These are phyloP conservation scores for Subanguina moxae DNA, from an alignment of 1,140 invertebrate genomes.

Conservation along the genomic window DNA sequence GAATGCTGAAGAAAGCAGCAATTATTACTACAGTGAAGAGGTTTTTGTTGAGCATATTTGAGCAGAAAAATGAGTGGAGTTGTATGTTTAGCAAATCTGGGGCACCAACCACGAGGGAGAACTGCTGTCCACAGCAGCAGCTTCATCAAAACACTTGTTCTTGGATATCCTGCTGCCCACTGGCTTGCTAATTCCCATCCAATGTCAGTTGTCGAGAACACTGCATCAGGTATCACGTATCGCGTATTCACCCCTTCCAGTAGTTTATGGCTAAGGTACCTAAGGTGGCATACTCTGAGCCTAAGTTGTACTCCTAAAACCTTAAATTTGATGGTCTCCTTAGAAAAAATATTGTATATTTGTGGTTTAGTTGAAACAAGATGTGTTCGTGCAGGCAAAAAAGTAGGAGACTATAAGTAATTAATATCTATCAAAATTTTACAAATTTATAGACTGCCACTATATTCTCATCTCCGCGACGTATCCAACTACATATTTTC, in stretches of 20 bases:
- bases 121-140: conserved; percentile 3
- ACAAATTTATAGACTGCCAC: conserved; percentile 27
- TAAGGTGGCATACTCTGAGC: too few relatives aligned
- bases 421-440: neutral
- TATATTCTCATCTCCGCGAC: conserved; percentile 24
- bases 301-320: too few relatives aligned
- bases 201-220: conserved; percentile 31
- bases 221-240: conserved; percentile 18
- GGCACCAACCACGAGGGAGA: conserved; percentile 23
- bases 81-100: conserved; percentile 20
- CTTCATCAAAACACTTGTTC: conserved; percentile 14
- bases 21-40: too few relatives aligned
- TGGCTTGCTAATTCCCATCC: conserved; percentile 39
- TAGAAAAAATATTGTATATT: too few relatives aligned
- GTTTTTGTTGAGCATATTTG: too few relatives aligned
- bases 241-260: too few relatives aligned
- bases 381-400: conserved; percentile 44
- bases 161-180: conserved; percentile 42
- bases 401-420: conserved; percentile 17
- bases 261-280: too few relatives aligned
- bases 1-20: too few relatives aligned
- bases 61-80: too few relatives aligned
- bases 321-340: too few relatives aligned
- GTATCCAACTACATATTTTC: conserved; percentile 39
- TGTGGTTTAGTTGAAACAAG: conserved; percentile 28